Evolutionary conservation across 2,113 vertebrate genomes (phyloP).

Genomic region (Emydura subglobosa): DNA sequence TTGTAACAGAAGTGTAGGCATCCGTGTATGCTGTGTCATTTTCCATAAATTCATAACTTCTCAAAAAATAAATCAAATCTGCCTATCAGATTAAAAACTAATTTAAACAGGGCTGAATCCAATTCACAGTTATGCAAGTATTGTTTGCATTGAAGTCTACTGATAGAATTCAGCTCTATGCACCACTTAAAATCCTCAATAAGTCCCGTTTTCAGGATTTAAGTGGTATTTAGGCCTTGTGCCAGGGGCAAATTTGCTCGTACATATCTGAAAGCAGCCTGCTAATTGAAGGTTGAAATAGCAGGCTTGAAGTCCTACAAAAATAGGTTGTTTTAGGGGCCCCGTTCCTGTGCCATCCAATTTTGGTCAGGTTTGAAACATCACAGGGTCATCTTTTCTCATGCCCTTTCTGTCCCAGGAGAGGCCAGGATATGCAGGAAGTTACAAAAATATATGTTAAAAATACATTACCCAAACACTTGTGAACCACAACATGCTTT

Average conservation of each 20-base stretch:
- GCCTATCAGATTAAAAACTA: background rate
- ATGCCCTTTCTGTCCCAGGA: background rate
- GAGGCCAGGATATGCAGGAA: background rate
- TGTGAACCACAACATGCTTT: background rate
- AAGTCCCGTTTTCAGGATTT: background rate
- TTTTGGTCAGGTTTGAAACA: background rate
- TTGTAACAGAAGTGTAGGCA: background rate
- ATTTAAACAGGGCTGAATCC: background rate
- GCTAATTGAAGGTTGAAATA: background rate
- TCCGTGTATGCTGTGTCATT: background rate
- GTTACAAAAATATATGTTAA: background rate
- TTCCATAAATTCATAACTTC: background rate
- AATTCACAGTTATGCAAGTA: background rate
- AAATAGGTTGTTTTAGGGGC: background rate
- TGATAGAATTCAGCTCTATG: background rate
- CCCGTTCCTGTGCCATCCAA: background rate
- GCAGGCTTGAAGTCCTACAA: background rate
- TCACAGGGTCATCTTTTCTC: background rate
- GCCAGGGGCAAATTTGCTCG: background rate
- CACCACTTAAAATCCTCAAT: background rate
- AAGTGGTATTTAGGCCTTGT: background rate
- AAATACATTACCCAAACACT: background rate
- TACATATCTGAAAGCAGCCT: background rate
- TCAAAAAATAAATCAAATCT: constrained; percentile 11
- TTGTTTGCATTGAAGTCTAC: background rate